Evolutionary conservation across 92 coral and sea anemone species (phyloP).

Genomic region (Ricordea florida): DNA sequence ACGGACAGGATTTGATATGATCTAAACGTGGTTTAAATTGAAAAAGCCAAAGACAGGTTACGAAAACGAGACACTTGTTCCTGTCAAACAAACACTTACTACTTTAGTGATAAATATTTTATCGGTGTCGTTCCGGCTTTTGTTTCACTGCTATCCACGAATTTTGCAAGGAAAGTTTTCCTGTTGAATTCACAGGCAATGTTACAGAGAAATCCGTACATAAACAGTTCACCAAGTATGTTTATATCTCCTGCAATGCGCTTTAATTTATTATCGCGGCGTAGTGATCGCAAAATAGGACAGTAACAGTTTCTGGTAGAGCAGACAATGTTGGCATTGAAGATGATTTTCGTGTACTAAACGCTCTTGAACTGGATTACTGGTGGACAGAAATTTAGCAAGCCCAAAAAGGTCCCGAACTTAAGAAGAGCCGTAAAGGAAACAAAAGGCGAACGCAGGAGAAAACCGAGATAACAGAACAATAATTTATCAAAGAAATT

Average conservation of each 20-base stretch:
- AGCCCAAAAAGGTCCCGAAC: neutral
- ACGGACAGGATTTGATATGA: too few species aligned
- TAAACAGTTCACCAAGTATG: too few species aligned
- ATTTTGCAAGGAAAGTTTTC: neutral
- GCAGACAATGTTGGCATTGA: too few species aligned
- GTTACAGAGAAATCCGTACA: neutral
- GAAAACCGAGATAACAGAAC: neutral
- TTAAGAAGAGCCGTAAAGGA: neutral
- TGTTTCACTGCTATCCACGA: neutral
- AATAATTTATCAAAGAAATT: neutral
- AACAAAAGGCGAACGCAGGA: neutral
- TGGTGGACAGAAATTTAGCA: too few species aligned
- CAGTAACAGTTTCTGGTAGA: too few species aligned
- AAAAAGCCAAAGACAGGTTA: too few species aligned
- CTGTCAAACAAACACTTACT: constrained; percentile 10
- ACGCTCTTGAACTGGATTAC: too few species aligned
- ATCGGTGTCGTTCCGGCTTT: neutral
- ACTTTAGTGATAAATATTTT: constrained; percentile 20
- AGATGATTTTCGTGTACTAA: too few species aligned
- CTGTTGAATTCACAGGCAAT: neutral
- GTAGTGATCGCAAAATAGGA: too few species aligned
- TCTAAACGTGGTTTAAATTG: too few species aligned
- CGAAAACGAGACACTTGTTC: constrained; percentile 1
- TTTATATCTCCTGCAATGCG: too few species aligned
- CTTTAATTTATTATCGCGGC: too few species aligned